Evolutionary conservation across 2,113 vertebrate species (phyloP).

Genomic region (Seriola quinqueradiata): DNA sequence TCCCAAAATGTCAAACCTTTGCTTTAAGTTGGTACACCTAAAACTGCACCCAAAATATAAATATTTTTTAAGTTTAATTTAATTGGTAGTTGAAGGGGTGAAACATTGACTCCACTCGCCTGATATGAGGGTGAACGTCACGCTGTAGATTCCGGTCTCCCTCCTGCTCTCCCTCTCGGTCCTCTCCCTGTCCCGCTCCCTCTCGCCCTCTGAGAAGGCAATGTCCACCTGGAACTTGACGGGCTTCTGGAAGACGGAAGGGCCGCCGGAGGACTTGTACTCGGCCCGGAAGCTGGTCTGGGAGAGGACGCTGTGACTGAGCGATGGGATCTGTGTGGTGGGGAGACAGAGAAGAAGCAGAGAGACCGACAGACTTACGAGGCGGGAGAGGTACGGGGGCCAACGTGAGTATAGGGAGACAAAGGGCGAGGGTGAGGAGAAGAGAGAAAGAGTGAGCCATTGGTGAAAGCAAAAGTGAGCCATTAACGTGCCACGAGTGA

Average conservation of each 20-base stretch:
- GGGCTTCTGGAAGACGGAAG: constrained; percentile 96
- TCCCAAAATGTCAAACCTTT: not conserved
- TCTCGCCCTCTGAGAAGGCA: constrained; percentile 91
- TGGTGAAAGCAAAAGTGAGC: constrained; percentile 75
- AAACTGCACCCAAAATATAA: not conserved
- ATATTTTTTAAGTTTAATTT: not conserved
- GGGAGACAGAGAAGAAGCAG: constrained; percentile 78
- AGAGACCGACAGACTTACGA: constrained; percentile 79
- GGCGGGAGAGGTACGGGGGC: constrained; percentile 72
- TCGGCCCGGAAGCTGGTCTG: constrained; percentile 96
- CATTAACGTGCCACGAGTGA: constrained; percentile 64
- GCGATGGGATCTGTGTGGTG: constrained; percentile 89
- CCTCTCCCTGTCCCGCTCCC: constrained; percentile 85
- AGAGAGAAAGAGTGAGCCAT: constrained; percentile 79
- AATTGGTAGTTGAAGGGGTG: not conserved
- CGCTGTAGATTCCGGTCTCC: constrained; percentile 91
- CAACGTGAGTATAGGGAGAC: constrained; percentile 77
- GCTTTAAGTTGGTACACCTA: not conserved
- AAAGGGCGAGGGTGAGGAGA: constrained; percentile 81
- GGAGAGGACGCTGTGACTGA: constrained; percentile 95
- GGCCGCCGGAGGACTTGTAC: constrained; percentile 92
- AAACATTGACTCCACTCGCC: constrained; percentile 73
- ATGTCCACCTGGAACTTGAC: constrained; percentile 97
- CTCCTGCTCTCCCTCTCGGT: constrained; percentile 86
- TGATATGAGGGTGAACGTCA: constrained; percentile 95